These are phyloP conservation scores for Tenebrio molitor DNA, from an alignment of 1,140 invertebrate genomes.

Conservation along the genomic window DNA sequence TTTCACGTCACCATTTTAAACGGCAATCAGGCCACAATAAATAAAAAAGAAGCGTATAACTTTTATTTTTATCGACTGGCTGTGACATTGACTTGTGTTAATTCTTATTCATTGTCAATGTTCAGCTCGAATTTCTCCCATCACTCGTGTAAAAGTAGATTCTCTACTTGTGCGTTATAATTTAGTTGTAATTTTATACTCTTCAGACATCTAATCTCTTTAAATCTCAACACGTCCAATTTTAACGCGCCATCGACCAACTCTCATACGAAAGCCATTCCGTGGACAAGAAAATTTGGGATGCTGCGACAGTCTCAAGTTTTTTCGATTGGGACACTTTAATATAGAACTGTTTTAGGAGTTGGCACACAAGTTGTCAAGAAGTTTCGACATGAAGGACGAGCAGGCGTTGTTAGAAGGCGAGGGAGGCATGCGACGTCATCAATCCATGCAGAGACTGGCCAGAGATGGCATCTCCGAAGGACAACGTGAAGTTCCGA, in stretches of 20 bases:
- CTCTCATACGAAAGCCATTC: too few species aligned
- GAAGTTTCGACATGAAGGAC: conserved; percentile 89
- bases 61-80: not conserved
- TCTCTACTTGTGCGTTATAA: not conserved
- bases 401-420: conserved; percentile 80
- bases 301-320: too few species aligned
- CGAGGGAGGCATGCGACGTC: conserved; percentile 71
- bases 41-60: not conserved
- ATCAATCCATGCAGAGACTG: conserved; percentile 80
- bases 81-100: conserved; percentile 4
- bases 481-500: conserved; percentile 66
- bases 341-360: conserved; percentile 73
- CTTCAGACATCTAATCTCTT: not conserved
- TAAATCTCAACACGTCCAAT: too few species aligned
- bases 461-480: conserved; percentile 67
- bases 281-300: too few species aligned
- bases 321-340: too few species aligned
- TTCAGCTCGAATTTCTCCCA: not conserved
- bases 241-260: too few species aligned
- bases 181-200: not conserved
- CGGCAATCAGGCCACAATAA: not conserved
- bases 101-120: conserved; percentile 26
- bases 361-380: conserved; percentile 85
- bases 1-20: not conserved
- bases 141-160: conserved; percentile 6